A percentile compares a stretch with the other conserved stretches of the same genome.
These are phyloP conservation scores for Myrmecobius fasciatus DNA, from an alignment of 2,113 vertebrate genomes.

Conservation along the genomic window DNA sequence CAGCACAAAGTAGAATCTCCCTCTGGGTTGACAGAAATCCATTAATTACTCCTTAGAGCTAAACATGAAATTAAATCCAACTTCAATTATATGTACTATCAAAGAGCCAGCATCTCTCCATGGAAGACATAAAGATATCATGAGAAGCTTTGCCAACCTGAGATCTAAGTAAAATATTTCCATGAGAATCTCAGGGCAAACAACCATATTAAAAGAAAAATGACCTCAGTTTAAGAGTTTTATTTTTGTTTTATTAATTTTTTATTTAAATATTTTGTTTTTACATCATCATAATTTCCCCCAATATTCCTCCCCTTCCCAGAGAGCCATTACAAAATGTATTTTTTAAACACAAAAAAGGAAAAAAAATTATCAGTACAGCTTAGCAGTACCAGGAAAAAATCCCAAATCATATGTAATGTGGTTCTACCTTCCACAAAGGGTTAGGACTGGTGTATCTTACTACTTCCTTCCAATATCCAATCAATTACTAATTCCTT, in stretches of 20 bases:
- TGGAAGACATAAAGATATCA: neutral
- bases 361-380: neutral
- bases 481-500: neutral
- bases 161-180: neutral
- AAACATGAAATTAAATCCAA: neutral
- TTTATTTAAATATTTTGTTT: neutral
- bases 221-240: neutral
- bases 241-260: neutral
- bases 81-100: neutral
- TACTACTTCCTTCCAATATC: neutral
- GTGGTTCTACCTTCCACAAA: neutral
- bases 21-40: neutral
- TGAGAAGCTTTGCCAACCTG: neutral
- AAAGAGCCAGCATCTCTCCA: neutral
- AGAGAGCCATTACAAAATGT: neutral
- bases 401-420: neutral
- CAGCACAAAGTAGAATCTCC: neutral
- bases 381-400: neutral
- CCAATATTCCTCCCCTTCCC: neutral
- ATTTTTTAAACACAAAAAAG: neutral
- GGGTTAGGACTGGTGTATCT: neutral
- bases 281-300: neutral
- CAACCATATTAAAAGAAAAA: neutral
- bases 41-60: neutral
- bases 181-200: neutral